Conservation (phyloP, 2,888 invertebrate species). For the Globia sparganii region DNA sequence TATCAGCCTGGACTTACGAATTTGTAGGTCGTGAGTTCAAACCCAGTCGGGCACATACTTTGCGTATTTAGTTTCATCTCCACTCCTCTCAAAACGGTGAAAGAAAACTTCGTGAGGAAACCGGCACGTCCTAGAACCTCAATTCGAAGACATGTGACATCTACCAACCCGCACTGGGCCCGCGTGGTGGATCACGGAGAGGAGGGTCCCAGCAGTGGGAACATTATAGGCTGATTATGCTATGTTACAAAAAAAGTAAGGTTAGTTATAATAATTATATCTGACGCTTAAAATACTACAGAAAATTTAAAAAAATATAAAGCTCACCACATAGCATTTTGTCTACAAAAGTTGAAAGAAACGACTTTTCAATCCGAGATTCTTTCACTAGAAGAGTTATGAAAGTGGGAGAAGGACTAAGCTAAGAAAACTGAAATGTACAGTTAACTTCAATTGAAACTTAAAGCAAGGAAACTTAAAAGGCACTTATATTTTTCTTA, state of each 20-base stretch:
- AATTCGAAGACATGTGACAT: neutral
- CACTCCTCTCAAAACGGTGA: neutral
- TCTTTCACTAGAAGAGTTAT: constrained; percentile 30
- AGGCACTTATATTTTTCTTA: constrained; percentile 21
- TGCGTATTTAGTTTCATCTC: neutral
- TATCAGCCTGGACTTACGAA: no score
- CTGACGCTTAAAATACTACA: neutral
- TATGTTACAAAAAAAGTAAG: neutral
- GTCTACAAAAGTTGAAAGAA: constrained; percentile 18
- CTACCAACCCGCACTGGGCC: neutral
- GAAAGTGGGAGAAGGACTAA: constrained; percentile 18
- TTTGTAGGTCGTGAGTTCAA: no score
- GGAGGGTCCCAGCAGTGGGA: neutral
- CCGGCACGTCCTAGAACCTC: neutral
- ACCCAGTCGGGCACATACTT: neutral
- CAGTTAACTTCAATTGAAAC: constrained; percentile 35
- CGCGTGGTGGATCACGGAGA: neutral
- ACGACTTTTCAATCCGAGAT: constrained; percentile 28
- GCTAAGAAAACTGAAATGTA: constrained; percentile 31
- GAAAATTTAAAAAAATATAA: neutral
- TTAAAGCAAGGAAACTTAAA: constrained; percentile 25
- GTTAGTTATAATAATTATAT: neutral
- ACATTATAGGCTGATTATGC: neutral
- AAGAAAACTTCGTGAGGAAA: neutral
- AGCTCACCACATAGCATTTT: constrained; percentile 15